Evolutionary conservation across 2,797 vertebrate genomes (phyloP).

Genomic region (Pelochelys cantorii): DNA sequence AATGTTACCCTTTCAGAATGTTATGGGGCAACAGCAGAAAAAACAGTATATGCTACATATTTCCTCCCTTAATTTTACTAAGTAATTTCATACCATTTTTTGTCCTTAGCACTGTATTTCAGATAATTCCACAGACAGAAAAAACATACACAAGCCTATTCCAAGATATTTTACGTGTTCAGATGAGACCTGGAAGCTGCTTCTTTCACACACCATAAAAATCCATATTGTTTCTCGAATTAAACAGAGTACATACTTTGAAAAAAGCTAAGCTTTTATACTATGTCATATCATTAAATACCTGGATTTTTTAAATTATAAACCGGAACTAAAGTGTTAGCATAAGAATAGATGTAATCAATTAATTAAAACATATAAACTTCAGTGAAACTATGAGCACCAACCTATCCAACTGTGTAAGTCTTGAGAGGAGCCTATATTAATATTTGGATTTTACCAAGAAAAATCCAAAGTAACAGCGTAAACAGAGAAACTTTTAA

Average conservation of each 20-base stretch:
- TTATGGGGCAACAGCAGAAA: not conserved
- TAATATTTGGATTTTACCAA: not conserved
- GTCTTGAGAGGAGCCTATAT: not conserved
- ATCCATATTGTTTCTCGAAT: not conserved
- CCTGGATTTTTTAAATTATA: not conserved
- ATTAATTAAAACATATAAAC: not conserved
- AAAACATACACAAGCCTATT: not conserved
- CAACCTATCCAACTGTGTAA: not conserved
- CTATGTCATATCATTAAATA: not conserved
- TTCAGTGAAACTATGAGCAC: not conserved
- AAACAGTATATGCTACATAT: not conserved
- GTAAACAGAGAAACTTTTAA: not conserved
- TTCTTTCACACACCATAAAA: not conserved
- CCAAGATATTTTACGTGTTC: not conserved
- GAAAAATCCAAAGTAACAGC: not conserved
- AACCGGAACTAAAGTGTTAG: not conserved
- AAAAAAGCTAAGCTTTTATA: not conserved
- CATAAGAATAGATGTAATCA: not conserved
- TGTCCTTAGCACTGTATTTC: not conserved
- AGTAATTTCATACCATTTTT: not conserved
- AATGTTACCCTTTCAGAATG: not conserved
- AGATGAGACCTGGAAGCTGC: not conserved
- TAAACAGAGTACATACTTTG: not conserved
- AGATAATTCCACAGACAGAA: not conserved
- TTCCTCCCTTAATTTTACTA: not conserved